These are phyloP conservation scores for Nemopilema nomurai DNA, from an alignment of 30 jellyfish, hydroid and myxozoan species.

Conservation along the genomic window DNA sequence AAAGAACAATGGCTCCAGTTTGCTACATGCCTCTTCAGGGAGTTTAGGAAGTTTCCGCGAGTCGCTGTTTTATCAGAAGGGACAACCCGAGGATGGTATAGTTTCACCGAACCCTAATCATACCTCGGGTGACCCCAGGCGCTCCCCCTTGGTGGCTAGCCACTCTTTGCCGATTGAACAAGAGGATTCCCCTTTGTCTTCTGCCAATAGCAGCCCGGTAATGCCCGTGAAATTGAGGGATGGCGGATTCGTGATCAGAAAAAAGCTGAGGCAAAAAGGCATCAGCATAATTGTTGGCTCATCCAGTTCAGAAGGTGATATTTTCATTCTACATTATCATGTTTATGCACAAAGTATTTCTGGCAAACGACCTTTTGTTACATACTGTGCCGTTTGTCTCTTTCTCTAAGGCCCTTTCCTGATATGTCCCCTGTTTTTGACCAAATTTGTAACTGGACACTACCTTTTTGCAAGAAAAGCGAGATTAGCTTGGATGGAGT, in stretches of 20 bases:
- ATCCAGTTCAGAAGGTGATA: conserved; percentile 87
- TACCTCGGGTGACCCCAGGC: neutral
- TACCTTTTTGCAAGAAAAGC: too few relatives aligned
- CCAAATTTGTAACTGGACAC: too few relatives aligned
- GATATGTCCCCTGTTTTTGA: too few relatives aligned
- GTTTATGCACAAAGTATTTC: too few relatives aligned
- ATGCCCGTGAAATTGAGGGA: conserved; percentile 64
- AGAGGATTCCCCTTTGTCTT: conserved; percentile 24
- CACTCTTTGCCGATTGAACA: conserved; percentile 7
- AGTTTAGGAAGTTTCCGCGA: conserved; percentile 15
- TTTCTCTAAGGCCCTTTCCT: too few relatives aligned
- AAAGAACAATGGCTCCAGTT: neutral
- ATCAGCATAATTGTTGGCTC: conserved; percentile 84
- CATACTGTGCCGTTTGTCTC: too few relatives aligned
- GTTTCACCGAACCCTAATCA: neutral
- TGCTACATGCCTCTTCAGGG: conserved; percentile 1
- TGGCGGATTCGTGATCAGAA: conserved; percentile 69
- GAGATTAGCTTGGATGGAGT: too few relatives aligned
- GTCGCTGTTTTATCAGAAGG: conserved; percentile 20
- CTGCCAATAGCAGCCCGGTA: conserved; percentile 43
- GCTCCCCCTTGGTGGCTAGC: neutral
- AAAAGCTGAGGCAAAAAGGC: conserved; percentile 77
- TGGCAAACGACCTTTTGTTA: too few relatives aligned
- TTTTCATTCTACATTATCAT: too few relatives aligned
- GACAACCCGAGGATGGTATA: neutral